Base-by-base conservation (phyloP, 2,888 invertebrate genomes). In the Mycalesis mineus region DNA sequence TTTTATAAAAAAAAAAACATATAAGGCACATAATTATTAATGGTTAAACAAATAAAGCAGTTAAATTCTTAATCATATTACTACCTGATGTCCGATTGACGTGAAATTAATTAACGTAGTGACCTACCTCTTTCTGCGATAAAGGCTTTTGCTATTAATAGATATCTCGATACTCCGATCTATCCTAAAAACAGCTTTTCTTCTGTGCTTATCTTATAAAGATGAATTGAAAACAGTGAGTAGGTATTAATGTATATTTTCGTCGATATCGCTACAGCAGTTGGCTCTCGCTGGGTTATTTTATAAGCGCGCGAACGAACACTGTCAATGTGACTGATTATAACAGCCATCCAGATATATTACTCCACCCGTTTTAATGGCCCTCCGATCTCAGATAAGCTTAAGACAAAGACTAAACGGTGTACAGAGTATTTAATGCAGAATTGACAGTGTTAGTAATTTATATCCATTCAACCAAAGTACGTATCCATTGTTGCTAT, bases 321-420 rank as follows among this genome's bases (percentile, higher is more conserved):
- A 58, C 64, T 65, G 71, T 71, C 69, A 70, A 66, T 67, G 59
- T 72, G 72, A 72, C 60, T 63, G 68, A 72, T 73, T 62, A 62
- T 63, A 63, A 63, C 66, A 64, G 59, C 65, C 65, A 53, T 57
- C 56, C 58, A 67, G 70, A 73, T 71, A 70, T 68, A 73, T 71
- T 65, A 62, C 65, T 60, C 55, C 53, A 59, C 66, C 61, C 55
- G 49, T 57, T 65, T 67, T 73, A 70, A 73, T 70, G 71, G 67
- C 64, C 63, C 60, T 57, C 62, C 67, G 71, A 71, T 72, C 60
- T 49, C 50, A 68, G 70, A 71, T 69, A 71, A 68, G 62, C 54
- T 42, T 52, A 47, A 48, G 55, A 58, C 61, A 62, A 42, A 63
- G 58, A 65, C 60, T 62, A 61, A 61, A 31, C 28, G 48, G 41